Conservation (phyloP, 35 echinoderm and acorn worm genomes). For the Anneissia japonica region DNA sequence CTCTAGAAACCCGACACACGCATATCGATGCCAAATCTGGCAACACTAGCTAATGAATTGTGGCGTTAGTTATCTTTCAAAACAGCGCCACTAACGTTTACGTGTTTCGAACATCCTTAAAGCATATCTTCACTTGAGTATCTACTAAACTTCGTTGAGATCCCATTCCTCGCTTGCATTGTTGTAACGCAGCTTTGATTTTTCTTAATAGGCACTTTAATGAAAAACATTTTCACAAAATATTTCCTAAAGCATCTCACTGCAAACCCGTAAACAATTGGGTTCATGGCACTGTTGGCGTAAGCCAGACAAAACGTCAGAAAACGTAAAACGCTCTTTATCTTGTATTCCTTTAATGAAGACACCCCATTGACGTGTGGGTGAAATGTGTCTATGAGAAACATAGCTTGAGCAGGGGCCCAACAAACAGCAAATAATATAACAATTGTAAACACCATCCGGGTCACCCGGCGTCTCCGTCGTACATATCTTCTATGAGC, state of each 20-base stretch:
- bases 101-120: too few relatives aligned
- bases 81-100: too few relatives aligned
- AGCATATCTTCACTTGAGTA: background rate
- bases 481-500: constrained; percentile 16
- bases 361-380: background rate
- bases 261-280: constrained; percentile 43
- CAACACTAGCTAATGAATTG: too few relatives aligned
- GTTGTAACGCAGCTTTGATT: background rate
- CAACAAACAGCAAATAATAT: constrained; percentile 50
- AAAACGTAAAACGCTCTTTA: background rate
- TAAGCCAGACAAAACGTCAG: constrained; percentile 18
- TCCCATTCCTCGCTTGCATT: background rate
- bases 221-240: constrained; percentile 20
- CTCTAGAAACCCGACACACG: too few relatives aligned
- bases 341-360: background rate
- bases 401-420: constrained; percentile 15
- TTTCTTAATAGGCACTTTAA: background rate
- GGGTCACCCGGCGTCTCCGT: constrained; percentile 23
- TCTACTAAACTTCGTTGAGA: background rate
- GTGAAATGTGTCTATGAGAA: constrained; percentile 5
- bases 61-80: too few relatives aligned
- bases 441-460: constrained; percentile 43
- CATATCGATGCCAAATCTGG: too few relatives aligned
- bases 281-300: constrained; percentile 41
- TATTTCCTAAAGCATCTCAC: constrained; percentile 36